phyloP scores from a whole-genome alignment of 1,140 invertebrate genomes.

The Proctacanthus coquilletti region DNA sequence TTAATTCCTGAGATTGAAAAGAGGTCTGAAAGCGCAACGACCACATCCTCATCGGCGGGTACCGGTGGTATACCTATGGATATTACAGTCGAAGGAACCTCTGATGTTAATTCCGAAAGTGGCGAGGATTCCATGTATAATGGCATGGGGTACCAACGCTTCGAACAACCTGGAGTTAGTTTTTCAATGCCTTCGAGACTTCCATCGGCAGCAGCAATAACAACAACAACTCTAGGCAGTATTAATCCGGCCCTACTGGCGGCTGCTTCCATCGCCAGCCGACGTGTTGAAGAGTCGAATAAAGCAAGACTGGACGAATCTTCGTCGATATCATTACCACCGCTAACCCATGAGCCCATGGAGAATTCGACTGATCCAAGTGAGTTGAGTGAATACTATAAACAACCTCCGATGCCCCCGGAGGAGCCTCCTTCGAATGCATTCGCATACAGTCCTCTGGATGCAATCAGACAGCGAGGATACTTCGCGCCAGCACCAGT shows the following conservation, averaged over 20 bases:
- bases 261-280: slow-evolving; percentile 28
- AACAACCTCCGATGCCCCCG: slow-evolving; percentile 7
- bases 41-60: too few species aligned
- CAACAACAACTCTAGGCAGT: slow-evolving; percentile 8
- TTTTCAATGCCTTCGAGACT: slow-evolving; percentile 2
- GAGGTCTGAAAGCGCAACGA: too few species aligned
- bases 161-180: slow-evolving; percentile 3
- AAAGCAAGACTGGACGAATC: slow-evolving; percentile 9
- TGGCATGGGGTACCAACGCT: slow-evolving; percentile 2
- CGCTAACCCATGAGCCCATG: slow-evolving; percentile 6
- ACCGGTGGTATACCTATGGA: not conserved
- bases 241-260: slow-evolving; percentile 35
- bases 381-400: not conserved
- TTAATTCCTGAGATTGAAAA: too few species aligned
- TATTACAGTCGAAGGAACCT: slow-evolving; percentile 4
- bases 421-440: not conserved
- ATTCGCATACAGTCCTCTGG: slow-evolving; percentile 5
- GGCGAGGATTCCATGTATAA: slow-evolving; percentile 4
- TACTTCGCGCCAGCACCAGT: slow-evolving; percentile 16
- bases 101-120: slow-evolving; percentile 5
- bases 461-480: slow-evolving; percentile 15
- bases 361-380: not conserved
- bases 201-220: slow-evolving; percentile 5
- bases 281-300: slow-evolving; percentile 7
- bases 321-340: slow-evolving; percentile 2